These are phyloP conservation scores for Galaxias olidus DNA, from an alignment of 2,797 vertebrate genomes.

Conservation along the genomic window DNA sequence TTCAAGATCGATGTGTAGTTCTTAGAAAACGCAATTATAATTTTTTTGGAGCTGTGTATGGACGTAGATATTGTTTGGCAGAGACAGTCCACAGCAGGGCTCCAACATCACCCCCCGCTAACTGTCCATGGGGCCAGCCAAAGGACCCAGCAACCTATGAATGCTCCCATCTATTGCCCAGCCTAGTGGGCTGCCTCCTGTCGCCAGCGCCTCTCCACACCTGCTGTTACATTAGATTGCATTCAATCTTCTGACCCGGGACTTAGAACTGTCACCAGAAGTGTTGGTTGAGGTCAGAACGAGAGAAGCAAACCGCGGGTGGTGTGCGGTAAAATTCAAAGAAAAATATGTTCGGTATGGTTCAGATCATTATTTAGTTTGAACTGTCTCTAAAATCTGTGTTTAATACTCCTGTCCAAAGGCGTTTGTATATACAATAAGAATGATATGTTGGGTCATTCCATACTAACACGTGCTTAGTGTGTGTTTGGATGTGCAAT, in stretches of 20 bases:
- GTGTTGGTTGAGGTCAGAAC: too few species aligned
- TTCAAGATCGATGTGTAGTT: too few species aligned
- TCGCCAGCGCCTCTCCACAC: slow-evolving; percentile 19
- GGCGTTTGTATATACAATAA: too few species aligned
- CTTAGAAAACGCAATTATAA: background rate
- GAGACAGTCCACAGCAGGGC: slow-evolving; percentile 51
- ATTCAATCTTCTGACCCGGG: background rate
- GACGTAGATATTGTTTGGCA: slow-evolving; percentile 41
- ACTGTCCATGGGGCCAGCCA: slow-evolving; percentile 42
- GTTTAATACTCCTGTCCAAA: too few species aligned
- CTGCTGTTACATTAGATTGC: slow-evolving; percentile 9
- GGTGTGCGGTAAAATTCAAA: too few species aligned
- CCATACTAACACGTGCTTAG: too few species aligned
- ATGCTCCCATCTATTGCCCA: slow-evolving; percentile 57
- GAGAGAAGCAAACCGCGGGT: too few species aligned
- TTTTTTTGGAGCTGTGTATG: slow-evolving; percentile 34
- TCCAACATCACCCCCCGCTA: slow-evolving; percentile 50
- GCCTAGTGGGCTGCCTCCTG: slow-evolving; percentile 25
- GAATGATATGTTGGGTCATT: too few species aligned
- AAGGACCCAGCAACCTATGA: slow-evolving; percentile 45
- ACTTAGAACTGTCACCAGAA: background rate
- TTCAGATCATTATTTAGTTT: too few species aligned
- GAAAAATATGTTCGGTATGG: too few species aligned
- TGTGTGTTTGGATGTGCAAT: too few species aligned
- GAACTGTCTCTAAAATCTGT: too few species aligned